Percentiles rank a stretch among this genome's conserved stretches.
These are phyloP conservation scores for Polyodon spathula DNA, from an alignment of 2,113 vertebrate genomes.

Conservation along the genomic window DNA sequence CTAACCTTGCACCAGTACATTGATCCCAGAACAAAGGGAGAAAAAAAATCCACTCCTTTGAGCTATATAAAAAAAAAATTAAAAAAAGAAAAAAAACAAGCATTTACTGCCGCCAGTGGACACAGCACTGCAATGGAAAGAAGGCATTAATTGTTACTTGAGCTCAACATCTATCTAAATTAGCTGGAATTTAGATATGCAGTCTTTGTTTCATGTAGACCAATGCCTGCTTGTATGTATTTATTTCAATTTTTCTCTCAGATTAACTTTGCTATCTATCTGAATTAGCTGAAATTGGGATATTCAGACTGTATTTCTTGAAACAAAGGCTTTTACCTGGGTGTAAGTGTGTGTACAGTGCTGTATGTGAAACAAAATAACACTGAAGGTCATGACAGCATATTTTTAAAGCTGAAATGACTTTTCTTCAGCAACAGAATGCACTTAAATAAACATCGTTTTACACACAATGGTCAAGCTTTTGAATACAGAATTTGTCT, in stretches of 20 bases:
- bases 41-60: background rate
- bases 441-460: too few relatives aligned
- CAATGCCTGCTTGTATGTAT: conserved; percentile 11
- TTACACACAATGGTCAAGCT: too few relatives aligned
- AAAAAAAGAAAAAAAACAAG: background rate
- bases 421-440: too few relatives aligned
- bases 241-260: conserved; percentile 11
- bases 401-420: too few relatives aligned
- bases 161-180: conserved; percentile 17
- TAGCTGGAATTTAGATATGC: conserved; percentile 16
- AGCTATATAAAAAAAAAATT: background rate
- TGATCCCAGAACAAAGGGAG: background rate
- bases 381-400: too few relatives aligned
- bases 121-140: conserved; percentile 8
- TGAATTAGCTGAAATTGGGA: conserved; percentile 5
- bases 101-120: conserved; percentile 4
- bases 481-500: too few relatives aligned
- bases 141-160: background rate
- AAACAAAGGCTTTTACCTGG: background rate
- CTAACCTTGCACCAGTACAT: conserved; percentile 1
- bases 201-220: conserved; percentile 14
- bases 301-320: conserved; percentile 10
- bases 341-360: background rate
- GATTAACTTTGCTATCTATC: conserved; percentile 11
- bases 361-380: too few relatives aligned